Evolutionary conservation across 1,140 invertebrate species (phyloP), one percentile per base, ranked within the genome.

Genomic region (Macrosteles quadrilineatus): DNA sequence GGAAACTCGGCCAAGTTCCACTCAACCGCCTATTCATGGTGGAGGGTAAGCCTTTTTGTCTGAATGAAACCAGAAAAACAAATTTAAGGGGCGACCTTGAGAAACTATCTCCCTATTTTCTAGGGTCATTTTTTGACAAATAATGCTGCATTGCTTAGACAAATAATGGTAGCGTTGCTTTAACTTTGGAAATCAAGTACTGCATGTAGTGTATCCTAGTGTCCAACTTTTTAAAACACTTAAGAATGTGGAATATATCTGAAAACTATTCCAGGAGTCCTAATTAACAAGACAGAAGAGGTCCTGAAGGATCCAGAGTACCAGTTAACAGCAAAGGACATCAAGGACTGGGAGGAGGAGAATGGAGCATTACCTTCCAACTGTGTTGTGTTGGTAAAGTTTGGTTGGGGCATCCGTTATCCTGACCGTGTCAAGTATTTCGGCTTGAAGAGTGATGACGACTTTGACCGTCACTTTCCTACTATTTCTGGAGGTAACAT

Each of bases 1-100:
- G 78, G 76, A 78, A 73, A 30, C 73, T 83, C 4, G 76, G 78
- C 21, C 73, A 84, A 40, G 82, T 85, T 23, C 82, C 83, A 1
- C 50, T 83, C 4, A 71, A 80, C 21, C 73, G 75, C 6, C 69
- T 85, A 1, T 59, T 59, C 25, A 75, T 83, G 6, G 78, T 77
- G 6, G 75, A 76, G 70, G 77, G 78, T 77, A 70, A 74, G 67
- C 43, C 11, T 53, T 40, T 9, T 9, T 40, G n/a, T n/a, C n/a
- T n/a, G n/a, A n/a, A n/a, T n/a, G n/a, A n/a, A n/a, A n/a, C n/a
- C n/a, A n/a, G n/a, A n/a, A n/a, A n/a, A n/a, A n/a, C n/a, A n/a
- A n/a, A n/a, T n/a, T n/a, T n/a, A n/a, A n/a, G n/a, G n/a, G n/a
- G n/a, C n/a, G n/a, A n/a, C n/a, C n/a, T n/a, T n/a, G n/a, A n/a